phyloP scores from a whole-genome alignment of 2,797 vertebrate species.

The Gallirallus australis region DNA sequence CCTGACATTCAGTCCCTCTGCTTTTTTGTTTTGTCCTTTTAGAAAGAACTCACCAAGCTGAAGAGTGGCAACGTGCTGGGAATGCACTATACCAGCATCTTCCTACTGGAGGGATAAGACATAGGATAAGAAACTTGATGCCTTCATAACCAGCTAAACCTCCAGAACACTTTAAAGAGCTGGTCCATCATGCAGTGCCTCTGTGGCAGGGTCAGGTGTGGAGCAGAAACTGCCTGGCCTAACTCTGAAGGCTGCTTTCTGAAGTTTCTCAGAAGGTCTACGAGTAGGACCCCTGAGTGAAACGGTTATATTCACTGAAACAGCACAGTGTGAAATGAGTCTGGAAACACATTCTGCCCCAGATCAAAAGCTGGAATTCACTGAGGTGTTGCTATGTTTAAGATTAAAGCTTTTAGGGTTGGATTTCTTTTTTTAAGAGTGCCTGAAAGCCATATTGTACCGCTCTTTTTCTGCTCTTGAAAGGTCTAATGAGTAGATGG shows the following conservation, averaged over 20 bases:
- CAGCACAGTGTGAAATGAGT: constrained; percentile 63
- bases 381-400: constrained; percentile 33
- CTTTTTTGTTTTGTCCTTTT: neutral
- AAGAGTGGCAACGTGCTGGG: neutral
- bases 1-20: neutral
- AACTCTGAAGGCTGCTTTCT: neutral
- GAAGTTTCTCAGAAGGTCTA: neutral
- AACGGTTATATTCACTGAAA: constrained; percentile 44
- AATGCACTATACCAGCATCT: neutral
- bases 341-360: constrained; percentile 51
- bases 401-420: constrained; percentile 46
- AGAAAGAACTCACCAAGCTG: neutral
- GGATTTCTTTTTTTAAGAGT: neutral
- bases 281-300: neutral
- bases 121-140: neutral
- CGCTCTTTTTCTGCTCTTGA: constrained; percentile 22
- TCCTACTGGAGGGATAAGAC: neutral
- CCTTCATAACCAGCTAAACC: neutral
- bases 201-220: fast-evolving
- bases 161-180: neutral
- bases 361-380: constrained; percentile 62
- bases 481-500: constrained; percentile 39
- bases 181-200: neutral
- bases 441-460: constrained; percentile 51
- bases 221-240: neutral